phyloP scores from a whole-genome alignment of 2,797 vertebrate species.

The Distichodus sexfasciatus region DNA sequence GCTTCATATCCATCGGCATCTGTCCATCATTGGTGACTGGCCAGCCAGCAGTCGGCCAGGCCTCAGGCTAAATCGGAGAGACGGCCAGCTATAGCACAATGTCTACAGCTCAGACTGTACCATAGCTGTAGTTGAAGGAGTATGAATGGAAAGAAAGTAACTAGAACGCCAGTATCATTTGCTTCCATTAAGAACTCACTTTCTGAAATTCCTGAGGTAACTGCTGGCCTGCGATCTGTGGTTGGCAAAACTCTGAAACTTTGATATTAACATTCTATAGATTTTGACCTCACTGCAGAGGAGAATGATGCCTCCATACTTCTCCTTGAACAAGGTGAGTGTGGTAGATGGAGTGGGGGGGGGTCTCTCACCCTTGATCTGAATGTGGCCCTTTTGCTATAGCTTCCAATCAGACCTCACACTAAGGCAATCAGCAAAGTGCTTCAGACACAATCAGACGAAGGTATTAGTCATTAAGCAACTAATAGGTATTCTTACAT shows the following conservation, averaged over 20 bases:
- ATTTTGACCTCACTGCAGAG: slow-evolving; percentile 13
- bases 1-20: slow-evolving; percentile 53
- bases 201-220: background rate
- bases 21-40: slow-evolving; percentile 49
- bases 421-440: slow-evolving; percentile 44
- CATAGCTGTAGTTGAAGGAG: slow-evolving; percentile 4
- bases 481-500: slow-evolving; percentile 38
- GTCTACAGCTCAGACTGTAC: slow-evolving; percentile 22
- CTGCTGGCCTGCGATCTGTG: background rate
- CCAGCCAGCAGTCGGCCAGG: slow-evolving; percentile 54
- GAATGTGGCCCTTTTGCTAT: slow-evolving; percentile 4
- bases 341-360: slow-evolving; percentile 17
- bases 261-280: slow-evolving; percentile 30
- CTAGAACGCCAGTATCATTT: slow-evolving; percentile 2
- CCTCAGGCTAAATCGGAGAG: slow-evolving; percentile 37
- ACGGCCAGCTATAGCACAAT: slow-evolving; percentile 18
- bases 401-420: slow-evolving; percentile 51
- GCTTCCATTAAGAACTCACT: slow-evolving; percentile 13
- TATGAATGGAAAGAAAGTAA: slow-evolving; percentile 21
- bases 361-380: slow-evolving; percentile 34
- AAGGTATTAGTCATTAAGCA: slow-evolving; percentile 51
- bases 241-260: background rate
- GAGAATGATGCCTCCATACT: too few relatives aligned
- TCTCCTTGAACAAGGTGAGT: slow-evolving; percentile 32
- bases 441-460: slow-evolving; percentile 52